Conservation (phyloP, 2,888 invertebrate species). For the Plebejus argus region DNA sequence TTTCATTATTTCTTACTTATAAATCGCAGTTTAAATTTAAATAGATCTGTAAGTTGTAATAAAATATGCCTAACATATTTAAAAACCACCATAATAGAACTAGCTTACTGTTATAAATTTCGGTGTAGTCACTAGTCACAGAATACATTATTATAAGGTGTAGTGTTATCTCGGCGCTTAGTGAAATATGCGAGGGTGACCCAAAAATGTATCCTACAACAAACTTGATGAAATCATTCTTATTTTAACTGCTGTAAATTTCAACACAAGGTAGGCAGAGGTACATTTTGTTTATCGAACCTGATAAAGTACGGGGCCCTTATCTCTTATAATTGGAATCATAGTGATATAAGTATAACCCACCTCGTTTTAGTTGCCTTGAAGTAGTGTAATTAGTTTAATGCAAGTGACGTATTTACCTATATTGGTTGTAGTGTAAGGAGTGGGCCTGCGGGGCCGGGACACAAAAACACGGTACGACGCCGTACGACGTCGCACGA, state of each 20-base stretch:
- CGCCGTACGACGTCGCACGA: too few species aligned
- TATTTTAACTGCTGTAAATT: slow-evolving; percentile 51
- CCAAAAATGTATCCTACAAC: slow-evolving; percentile 53
- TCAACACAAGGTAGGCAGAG: slow-evolving; percentile 42
- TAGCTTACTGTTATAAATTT: background rate
- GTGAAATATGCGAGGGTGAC: slow-evolving; percentile 43
- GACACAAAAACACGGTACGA: too few species aligned
- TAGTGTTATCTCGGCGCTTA: slow-evolving; percentile 16
- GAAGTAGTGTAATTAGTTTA: slow-evolving; percentile 38
- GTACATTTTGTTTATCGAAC: slow-evolving; percentile 57
- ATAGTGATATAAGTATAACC: slow-evolving; percentile 51
- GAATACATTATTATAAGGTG: too few species aligned
- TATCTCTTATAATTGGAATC: slow-evolving; percentile 67
- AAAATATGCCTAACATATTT: background rate
- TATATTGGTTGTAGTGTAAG: slow-evolving; percentile 54
- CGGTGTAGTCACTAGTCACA: too few species aligned
- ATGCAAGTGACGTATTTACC: slow-evolving; percentile 37
- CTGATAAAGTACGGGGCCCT: slow-evolving; percentile 61
- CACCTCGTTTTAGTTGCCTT: slow-evolving; percentile 46
- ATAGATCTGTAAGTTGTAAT: background rate
- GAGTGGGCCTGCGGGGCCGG: slow-evolving; percentile 58
- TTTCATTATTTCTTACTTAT: too few species aligned
- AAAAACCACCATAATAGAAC: background rate
- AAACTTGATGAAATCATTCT: slow-evolving; percentile 62
- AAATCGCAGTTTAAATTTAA: too few species aligned